A percentile compares a stretch with the other conserved stretches of the same genome.
phyloP scores from a whole-genome alignment of 2,888 invertebrate species.

The Caenorhabditis plicata region DNA sequence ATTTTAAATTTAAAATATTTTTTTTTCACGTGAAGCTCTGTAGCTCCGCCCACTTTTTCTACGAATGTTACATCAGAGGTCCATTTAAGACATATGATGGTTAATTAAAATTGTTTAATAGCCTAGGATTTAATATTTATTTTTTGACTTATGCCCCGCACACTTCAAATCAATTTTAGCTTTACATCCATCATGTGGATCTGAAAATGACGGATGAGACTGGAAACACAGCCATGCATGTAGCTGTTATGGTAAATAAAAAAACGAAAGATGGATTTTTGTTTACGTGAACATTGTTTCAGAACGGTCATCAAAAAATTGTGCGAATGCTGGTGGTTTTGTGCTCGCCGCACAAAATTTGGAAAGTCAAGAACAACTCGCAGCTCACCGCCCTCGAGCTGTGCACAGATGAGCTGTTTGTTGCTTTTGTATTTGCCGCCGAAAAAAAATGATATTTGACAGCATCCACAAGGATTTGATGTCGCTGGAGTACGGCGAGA shows the following conservation, averaged over 20 bases:
- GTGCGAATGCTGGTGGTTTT: slow-evolving; percentile 38
- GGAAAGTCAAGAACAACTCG: slow-evolving; percentile 32
- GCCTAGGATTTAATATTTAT: neutral
- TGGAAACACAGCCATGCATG: slow-evolving; percentile 41
- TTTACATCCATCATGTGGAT: slow-evolving; percentile 27
- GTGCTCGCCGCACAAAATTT: slow-evolving; percentile 29
- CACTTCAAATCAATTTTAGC: slow-evolving; percentile 14
- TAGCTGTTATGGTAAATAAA: slow-evolving; percentile 25
- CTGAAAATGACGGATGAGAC: slow-evolving; percentile 27
- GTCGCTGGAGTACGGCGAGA: slow-evolving; percentile 2
- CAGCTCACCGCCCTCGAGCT: slow-evolving; percentile 25
- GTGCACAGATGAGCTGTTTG: slow-evolving; percentile 18
- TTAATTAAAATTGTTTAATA: no score
- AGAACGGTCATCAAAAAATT: slow-evolving; percentile 26
- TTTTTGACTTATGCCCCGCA: neutral
- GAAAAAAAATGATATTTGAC: neutral
- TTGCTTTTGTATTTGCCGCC: no score
- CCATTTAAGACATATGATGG: no score
- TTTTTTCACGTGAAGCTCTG: no score
- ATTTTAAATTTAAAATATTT: no score
- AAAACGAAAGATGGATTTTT: neutral
- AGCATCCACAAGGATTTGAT: slow-evolving; percentile 28
- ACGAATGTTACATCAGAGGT: no score
- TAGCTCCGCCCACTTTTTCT: no score
- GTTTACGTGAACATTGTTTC: neutral